A percentile compares a stretch with the other conserved stretches of the same genome.
phyloP scores from a whole-genome alignment of 2,797 vertebrate species.

The Eospalax fontanierii region DNA sequence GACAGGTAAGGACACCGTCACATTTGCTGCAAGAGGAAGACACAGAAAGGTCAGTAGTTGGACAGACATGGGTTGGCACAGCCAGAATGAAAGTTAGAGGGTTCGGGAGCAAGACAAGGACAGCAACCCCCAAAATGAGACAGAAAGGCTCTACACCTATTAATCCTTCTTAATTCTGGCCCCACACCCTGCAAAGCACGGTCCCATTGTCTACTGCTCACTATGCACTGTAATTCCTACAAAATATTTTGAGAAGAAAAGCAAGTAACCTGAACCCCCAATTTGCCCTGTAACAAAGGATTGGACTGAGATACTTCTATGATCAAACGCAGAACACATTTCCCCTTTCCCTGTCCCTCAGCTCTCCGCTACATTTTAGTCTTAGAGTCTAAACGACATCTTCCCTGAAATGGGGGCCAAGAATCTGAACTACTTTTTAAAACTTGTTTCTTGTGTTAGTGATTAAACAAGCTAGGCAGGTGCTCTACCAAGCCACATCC shows the following conservation, averaged over 20 bases:
- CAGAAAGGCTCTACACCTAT: neutral
- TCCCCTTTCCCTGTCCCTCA: neutral
- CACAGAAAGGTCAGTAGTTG: neutral
- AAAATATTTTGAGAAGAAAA: neutral
- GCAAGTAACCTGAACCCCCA: neutral
- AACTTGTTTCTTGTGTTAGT: too few species aligned
- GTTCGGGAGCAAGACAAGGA: neutral
- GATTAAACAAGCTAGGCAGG: too few species aligned
- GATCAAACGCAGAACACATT: neutral
- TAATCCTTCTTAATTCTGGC: neutral
- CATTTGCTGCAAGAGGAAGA: slow-evolving; percentile 78
- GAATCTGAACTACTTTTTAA: too few species aligned
- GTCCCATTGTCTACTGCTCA: neutral
- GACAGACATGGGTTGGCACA: neutral
- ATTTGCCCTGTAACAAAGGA: slow-evolving; percentile 19
- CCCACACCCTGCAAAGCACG: neutral
- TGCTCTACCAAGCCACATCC: too few species aligned
- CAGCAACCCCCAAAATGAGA: neutral
- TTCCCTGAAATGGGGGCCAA: neutral
- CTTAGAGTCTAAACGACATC: neutral
- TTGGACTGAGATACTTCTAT: neutral
- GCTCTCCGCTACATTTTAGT: neutral
- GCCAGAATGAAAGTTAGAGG: neutral
- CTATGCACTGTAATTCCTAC: neutral
- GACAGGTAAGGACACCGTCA: slow-evolving; percentile 83